Base-by-base conservation (phyloP, 1,140 invertebrate species). In the Coenobita brevimanus region DNA sequence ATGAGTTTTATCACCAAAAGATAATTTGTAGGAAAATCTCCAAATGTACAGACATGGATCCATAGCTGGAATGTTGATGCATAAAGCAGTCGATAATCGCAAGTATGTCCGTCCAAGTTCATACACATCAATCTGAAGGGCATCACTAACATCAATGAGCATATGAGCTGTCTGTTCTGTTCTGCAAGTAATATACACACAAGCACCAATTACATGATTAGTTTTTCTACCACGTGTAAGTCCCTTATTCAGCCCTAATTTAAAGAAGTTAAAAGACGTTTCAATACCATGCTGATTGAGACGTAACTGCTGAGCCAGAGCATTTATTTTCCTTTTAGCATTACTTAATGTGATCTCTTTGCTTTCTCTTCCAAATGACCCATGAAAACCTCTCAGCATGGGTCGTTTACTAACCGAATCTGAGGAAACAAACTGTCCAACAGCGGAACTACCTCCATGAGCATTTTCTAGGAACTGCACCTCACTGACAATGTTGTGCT, bases 61-160 rank as follows among this genome's bases (percentile, higher is more conserved):
- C 89, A 98, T 96, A 82, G 97, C 96, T 83, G 98, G 98, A 91
- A 99, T 96, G 91, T 97, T 98, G 90, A 99, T 98, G 91, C 96
- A 97, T 6, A 99, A 93, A 54, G 97, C 96, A 91, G 97, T 94
- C 0, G 97, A 96, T 46, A 99, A 93, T 91, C 96, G 96, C 81
- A 99, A 94, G 91, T 99, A 99, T 8, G 97, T 98, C 79, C 97
- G 95, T 78, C 98, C 98, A 30, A 99, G 93, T 92, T 98, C 97
- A 92, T 98, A 99, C 62, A 99, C 98, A 93, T 98, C 98, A 89
- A 99, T 97, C 94, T 99, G 95, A 38, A 99, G 95, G 43, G 98
- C 95, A 94, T 99, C 99, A 93, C 98, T 99, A 62, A 99, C 98
- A 92, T 99, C 99, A 90, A 99, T 97, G n/a, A 99, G 93, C 92